phyloP scores from a whole-genome alignment of 2,888 invertebrate species.

The Biston stratarius region DNA sequence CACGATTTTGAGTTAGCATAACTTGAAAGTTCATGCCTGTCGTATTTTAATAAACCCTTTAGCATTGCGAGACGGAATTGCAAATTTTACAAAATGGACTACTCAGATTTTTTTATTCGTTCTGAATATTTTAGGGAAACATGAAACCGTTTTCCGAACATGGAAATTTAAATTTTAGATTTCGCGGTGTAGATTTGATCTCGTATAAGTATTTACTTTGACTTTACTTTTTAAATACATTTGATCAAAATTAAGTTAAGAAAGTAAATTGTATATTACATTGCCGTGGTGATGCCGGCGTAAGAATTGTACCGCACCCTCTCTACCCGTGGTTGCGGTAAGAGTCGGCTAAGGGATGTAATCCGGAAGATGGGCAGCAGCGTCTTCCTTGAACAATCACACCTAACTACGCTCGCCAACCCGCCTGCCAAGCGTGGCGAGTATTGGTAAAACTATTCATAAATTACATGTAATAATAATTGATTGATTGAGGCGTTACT shows the following conservation, averaged over 20 bases:
- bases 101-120: slow-evolving; percentile 29
- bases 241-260: neutral
- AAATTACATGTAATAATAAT: too few species aligned
- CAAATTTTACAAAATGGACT: slow-evolving; percentile 35
- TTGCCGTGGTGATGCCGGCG: too few species aligned
- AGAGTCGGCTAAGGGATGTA: too few species aligned
- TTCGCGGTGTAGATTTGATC: slow-evolving; percentile 12
- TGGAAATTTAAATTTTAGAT: slow-evolving; percentile 33
- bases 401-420: too few species aligned
- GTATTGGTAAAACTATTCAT: too few species aligned
- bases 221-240: neutral
- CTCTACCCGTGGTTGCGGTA: too few species aligned
- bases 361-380: too few species aligned
- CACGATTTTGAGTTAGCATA: slow-evolving; percentile 14
- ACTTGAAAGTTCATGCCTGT: slow-evolving; percentile 17
- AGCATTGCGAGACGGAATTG: slow-evolving; percentile 30
- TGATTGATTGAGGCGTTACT: too few species aligned
- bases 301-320: too few species aligned
- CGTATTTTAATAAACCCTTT: slow-evolving; percentile 34
- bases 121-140: slow-evolving; percentile 38
- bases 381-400: too few species aligned
- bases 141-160: slow-evolving; percentile 32
- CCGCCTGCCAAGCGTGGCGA: too few species aligned
- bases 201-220: neutral
- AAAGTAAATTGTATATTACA: too few species aligned